A percentile compares a stretch with the other conserved stretches of the same genome.
Conservation (phyloP, 2,888 invertebrate genomes). For the Trisateles emortualis region DNA sequence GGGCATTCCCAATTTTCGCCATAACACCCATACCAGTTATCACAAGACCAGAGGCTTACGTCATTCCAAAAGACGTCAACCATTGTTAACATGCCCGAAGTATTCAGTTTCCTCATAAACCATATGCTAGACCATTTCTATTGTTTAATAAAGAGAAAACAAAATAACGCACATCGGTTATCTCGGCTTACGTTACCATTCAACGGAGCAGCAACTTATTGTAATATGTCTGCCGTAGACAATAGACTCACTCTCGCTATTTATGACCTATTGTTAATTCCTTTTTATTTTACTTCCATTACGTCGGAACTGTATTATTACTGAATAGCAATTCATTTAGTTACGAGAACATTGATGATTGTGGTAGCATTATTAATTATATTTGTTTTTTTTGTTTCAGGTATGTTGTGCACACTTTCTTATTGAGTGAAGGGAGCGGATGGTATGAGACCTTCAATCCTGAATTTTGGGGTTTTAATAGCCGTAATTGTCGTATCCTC, state of each 20-base stretch:
- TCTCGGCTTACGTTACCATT: constrained; percentile 8
- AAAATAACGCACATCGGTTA: not conserved
- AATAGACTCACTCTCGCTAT: constrained; percentile 31
- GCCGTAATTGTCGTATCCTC: not conserved
- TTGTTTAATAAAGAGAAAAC: constrained; percentile 14
- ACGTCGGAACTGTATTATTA: constrained; percentile 6
- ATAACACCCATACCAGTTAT: too few species aligned
- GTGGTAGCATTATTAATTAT: not conserved
- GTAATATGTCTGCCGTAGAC: constrained; percentile 24
- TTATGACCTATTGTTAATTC: constrained; percentile 15
- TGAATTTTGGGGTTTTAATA: not conserved
- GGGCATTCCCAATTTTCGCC: too few species aligned
- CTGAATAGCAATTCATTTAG: not conserved
- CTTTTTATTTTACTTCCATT: constrained; percentile 11
- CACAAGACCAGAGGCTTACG: too few species aligned
- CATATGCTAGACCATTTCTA: not conserved
- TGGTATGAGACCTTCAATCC: constrained; percentile 7
- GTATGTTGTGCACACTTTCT: constrained; percentile 13
- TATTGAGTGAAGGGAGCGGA: constrained; percentile 3
- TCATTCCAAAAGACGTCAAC: too few species aligned
- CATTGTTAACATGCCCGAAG: too few species aligned
- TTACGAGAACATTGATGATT: not conserved
- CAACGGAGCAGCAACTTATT: constrained; percentile 5
- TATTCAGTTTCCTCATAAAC: too few species aligned
- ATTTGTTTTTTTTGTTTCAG: constrained; percentile 17